phyloP scores from a whole-genome alignment of 2,113 vertebrate species.

The Thinocorus orbignyianus region DNA sequence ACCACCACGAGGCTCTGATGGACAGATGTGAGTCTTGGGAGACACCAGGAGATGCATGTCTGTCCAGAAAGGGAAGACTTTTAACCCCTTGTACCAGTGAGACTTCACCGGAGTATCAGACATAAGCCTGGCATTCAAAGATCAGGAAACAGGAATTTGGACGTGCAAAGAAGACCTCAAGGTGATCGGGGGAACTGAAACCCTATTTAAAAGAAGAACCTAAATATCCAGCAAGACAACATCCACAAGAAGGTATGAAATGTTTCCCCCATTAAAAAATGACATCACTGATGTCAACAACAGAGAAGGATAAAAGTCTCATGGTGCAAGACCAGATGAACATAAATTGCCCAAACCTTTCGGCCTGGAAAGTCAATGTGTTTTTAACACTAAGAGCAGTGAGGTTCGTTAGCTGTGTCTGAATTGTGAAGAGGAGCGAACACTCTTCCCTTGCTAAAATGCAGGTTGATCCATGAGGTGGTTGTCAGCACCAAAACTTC shows the following conservation, averaged over 20 bases:
- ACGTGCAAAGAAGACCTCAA: neutral
- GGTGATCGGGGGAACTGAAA: neutral
- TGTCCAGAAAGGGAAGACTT: neutral
- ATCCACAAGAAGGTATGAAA: neutral
- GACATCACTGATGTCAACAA: neutral
- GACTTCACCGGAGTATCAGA: neutral
- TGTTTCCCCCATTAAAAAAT: neutral
- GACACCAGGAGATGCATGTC: neutral
- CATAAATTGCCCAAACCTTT: neutral
- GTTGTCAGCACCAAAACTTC: neutral
- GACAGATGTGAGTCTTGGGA: neutral
- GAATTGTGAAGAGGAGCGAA: neutral
- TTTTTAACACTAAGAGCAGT: neutral
- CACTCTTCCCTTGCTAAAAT: neutral
- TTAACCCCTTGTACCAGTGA: neutral
- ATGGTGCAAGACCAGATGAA: neutral
- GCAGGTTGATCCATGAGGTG: neutral
- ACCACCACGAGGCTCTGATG: neutral
- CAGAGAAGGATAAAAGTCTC: neutral
- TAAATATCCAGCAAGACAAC: neutral
- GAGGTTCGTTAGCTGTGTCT: neutral
- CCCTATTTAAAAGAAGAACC: neutral
- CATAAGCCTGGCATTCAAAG: neutral
- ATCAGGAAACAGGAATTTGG: neutral
- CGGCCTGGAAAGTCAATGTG: neutral